phyloP scores from a whole-genome alignment of 2,797 vertebrate genomes.

The Morus bassanus region DNA sequence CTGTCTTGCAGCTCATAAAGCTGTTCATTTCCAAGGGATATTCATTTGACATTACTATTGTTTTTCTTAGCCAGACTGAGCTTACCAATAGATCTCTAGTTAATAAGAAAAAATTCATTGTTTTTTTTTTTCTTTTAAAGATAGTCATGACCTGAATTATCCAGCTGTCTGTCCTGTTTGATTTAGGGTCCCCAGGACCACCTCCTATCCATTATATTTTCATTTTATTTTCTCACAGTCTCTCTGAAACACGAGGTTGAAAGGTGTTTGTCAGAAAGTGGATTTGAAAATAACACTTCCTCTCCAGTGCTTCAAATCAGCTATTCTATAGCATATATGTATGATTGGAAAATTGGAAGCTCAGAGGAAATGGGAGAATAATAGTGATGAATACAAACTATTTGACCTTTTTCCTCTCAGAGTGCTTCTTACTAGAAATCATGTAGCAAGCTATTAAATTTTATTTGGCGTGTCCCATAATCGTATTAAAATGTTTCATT shows the following conservation, averaged over 20 bases:
- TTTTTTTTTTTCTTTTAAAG: neutral
- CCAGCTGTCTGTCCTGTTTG: slow-evolving; percentile 24
- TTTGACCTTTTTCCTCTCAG: slow-evolving; percentile 58
- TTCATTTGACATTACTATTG: neutral
- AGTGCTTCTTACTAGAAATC: slow-evolving; percentile 48
- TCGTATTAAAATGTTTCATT: slow-evolving; percentile 56
- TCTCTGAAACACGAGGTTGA: slow-evolving; percentile 50
- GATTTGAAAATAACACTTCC: slow-evolving; percentile 61
- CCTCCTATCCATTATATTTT: slow-evolving; percentile 5
- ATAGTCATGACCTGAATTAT: neutral
- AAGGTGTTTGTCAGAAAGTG: slow-evolving; percentile 64
- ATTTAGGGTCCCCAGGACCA: neutral
- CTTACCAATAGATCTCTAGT: neutral
- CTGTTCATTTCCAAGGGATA: neutral
- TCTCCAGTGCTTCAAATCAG: slow-evolving; percentile 55
- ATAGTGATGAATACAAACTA: slow-evolving; percentile 53
- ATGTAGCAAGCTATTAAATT: slow-evolving; percentile 59
- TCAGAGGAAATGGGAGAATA: slow-evolving; percentile 53
- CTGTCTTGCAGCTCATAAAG: neutral
- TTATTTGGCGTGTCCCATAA: slow-evolving; percentile 45
- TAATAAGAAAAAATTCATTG: neutral
- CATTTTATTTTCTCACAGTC: slow-evolving; percentile 43
- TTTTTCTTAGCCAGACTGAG: slow-evolving; percentile 8
- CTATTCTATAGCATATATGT: slow-evolving; percentile 19
- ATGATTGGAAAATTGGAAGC: slow-evolving; percentile 60